Conservation (phyloP, 2,113 vertebrate species). For the Jacana jacana region DNA sequence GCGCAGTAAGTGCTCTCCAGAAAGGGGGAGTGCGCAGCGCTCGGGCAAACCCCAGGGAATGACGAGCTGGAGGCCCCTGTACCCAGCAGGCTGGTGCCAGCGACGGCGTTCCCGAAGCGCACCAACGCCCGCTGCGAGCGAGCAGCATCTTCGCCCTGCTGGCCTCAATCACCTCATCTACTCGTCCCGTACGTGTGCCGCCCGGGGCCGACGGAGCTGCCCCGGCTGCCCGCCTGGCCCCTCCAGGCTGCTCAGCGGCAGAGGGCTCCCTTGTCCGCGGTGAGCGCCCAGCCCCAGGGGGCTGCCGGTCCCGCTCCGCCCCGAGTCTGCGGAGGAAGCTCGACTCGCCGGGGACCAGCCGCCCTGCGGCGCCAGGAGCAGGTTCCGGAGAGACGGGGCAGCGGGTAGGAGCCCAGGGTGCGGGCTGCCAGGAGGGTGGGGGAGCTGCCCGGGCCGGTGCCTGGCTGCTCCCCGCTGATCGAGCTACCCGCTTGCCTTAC, state of each 20-base stretch:
- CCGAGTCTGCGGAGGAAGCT: neutral
- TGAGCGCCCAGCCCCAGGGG: neutral
- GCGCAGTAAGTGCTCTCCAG: neutral
- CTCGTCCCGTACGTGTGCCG: neutral
- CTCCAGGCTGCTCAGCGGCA: neutral
- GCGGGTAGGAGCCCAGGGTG: neutral
- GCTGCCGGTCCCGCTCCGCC: neutral
- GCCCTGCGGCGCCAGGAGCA: neutral
- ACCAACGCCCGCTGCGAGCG: neutral
- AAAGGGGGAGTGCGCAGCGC: neutral
- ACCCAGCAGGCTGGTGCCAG: neutral
- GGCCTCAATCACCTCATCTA: neutral
- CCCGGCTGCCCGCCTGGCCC: neutral
- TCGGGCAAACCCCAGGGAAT: fast-evolving
- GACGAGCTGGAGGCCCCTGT: neutral
- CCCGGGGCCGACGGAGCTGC: neutral
- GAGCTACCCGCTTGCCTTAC: neutral
- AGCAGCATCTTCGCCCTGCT: neutral
- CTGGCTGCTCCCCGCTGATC: neutral
- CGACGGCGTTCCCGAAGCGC: neutral
- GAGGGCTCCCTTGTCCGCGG: neutral
- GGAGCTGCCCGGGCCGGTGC: neutral
- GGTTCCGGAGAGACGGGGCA: neutral
- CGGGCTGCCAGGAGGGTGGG: neutral
- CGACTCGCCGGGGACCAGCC: too few species aligned